Conservation (phyloP, 2,113 vertebrate species). For the Asarcornis scutulata region DNA sequence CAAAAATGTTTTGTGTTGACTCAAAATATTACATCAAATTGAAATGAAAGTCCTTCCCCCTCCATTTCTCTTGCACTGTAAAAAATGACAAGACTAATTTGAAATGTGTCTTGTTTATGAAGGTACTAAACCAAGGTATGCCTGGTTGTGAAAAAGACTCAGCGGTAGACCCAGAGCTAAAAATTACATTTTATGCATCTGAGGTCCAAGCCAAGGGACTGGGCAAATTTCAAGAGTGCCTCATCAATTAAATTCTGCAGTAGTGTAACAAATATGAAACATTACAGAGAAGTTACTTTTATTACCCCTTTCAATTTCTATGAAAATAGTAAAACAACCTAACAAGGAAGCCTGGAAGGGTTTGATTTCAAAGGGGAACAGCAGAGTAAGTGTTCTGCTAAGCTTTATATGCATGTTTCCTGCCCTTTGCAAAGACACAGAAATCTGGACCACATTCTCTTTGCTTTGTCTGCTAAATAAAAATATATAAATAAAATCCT, state of each 20-base stretch:
- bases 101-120: slow-evolving; percentile 32
- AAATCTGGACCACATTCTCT: background rate
- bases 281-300: background rate
- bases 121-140: background rate
- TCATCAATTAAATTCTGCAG: slow-evolving; percentile 15
- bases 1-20: slow-evolving; percentile 5
- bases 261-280: background rate
- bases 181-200: background rate
- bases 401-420: background rate
- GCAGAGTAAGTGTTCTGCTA: background rate
- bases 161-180: background rate
- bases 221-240: background rate
- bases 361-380: background rate
- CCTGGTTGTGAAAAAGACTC: background rate
- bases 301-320: background rate
- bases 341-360: background rate
- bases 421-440: background rate
- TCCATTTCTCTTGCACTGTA: background rate
- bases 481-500: background rate
- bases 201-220: background rate
- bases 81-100: background rate
- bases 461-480: background rate
- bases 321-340: background rate
- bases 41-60: background rate
- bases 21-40: background rate